Evolutionary conservation across 2,888 invertebrate genomes (phyloP), one percentile per base, ranked within the genome.

Genomic region (Tetragonula carbonaria): DNA sequence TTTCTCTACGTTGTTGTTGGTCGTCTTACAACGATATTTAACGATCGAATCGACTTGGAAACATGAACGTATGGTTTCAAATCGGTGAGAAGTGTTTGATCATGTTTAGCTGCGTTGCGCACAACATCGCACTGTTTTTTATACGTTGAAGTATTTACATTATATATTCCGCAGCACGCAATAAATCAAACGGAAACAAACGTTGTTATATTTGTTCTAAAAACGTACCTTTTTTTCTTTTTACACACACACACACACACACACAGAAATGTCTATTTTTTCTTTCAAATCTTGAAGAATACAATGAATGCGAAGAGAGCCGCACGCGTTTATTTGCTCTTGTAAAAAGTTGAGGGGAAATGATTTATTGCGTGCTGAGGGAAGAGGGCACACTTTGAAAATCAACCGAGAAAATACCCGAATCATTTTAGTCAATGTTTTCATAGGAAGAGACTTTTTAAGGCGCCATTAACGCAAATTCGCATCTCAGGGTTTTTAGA

Each of bases 91-190:
- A 14, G 16, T 55, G 55, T 84, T 70, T 68, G 18, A 67, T 67
- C 70, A 70, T 68, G 70, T 87, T 78, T 74, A 72, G 83, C 88
- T 88, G 87, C 84, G 74, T 82, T 70, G 83, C 88, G 88, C 88
- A 90, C 90, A 90, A 88, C 71, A 85, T 77, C 72, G 68, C 70
- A 78, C 28, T 80, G 28, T 33, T 33, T 86, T 62, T 86, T 90
- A 59, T 88, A 88, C 74, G 77, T 81, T 76, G 76, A 62, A 78
- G 59, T 78, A 77, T 79, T 80, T 84, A 62, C 74, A 86, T 70
- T 80, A 68, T 80, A 68, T 70, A 80, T 74, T 66, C 23, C 21
- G 38, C 78, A 80, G 74, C 79, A 63, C 82, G 85, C 80, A 67
- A 84, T 74, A 21, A 74, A 70, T 65, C 28, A 28, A 28, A 28